phyloP scores from a whole-genome alignment of 2,113 vertebrate species.

The Mugil cephalus region DNA sequence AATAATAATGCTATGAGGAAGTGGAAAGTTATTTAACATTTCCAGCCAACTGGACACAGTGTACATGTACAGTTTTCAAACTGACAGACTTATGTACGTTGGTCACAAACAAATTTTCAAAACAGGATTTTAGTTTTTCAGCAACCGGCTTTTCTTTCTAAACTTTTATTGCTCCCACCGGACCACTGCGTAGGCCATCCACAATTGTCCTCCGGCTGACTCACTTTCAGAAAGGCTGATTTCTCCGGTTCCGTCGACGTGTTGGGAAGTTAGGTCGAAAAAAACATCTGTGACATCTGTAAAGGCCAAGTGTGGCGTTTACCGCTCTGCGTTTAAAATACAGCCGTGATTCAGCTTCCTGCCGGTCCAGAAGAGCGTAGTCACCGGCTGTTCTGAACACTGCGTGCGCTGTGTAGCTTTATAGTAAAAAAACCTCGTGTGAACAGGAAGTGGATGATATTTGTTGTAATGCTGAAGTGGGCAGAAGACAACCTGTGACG shows the following conservation, averaged over 20 bases:
- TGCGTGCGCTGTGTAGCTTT: neutral
- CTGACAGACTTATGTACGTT: too few relatives aligned
- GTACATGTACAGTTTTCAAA: too few relatives aligned
- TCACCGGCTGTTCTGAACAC: constrained; percentile 12
- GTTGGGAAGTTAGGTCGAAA: neutral
- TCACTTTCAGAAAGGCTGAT: neutral
- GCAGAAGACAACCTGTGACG: neutral
- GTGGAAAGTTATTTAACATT: too few relatives aligned
- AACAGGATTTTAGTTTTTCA: too few relatives aligned
- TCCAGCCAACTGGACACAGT: too few relatives aligned
- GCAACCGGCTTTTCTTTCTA: neutral
- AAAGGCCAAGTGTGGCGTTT: neutral
- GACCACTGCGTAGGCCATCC: neutral
- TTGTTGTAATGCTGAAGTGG: too few relatives aligned
- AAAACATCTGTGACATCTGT: neutral
- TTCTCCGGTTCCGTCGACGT: neutral
- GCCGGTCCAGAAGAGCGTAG: constrained; percentile 6
- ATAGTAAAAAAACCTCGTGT: neutral
- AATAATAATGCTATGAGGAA: too few relatives aligned
- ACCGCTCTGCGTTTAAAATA: constrained; percentile 30
- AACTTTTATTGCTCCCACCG: neutral
- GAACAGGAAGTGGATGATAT: constrained; percentile 5
- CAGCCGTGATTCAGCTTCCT: constrained; percentile 14
- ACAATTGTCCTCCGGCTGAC: neutral
- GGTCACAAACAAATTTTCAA: neutral